Evolutionary conservation across 2,888 invertebrate species (phyloP), one percentile per base, ranked within the genome.

Genomic region (Scelioninae gen. 1): DNA sequence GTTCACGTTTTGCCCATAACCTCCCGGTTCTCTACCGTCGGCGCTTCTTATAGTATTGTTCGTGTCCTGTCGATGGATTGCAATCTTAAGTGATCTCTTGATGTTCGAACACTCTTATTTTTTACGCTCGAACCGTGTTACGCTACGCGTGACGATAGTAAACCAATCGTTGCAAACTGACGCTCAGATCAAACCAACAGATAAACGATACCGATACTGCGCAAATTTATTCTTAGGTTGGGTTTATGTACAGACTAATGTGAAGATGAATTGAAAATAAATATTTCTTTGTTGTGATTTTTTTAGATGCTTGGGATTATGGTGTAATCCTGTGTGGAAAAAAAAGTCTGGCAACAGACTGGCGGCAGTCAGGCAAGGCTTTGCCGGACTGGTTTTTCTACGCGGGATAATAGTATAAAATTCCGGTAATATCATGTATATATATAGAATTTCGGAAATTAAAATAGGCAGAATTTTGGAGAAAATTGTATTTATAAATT

Each of bases 1-100:
- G 91, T 91, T 91, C 91, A 91, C 91, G 91, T 91, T 91, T 91
- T 91, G 88, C 90, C 91, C 90, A 91, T 91, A 91, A 91, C 87
- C 85, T 56, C 84, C 88, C 89, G 90, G 89, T 90, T 90, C 90
- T 88, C 87, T 85, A 85, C 82, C 87, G 86, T 85, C 86, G 86
- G 85, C 85, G 87, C 88, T 90, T 90, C 89, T 91, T 91, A 89
- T 88, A 89, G 88, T 88, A 90, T 91, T 91, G 91, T 91, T 90
- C 89, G 84, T 83, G 83, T 85, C 82, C 86, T 85, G 87, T 87
- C 87, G 84, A 86, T 85, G 91, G 91, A 90, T 91, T 89, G 87
- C 90, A 89, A 91, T 91, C 91, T 91, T 90, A 89, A 90, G 89
- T 89, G 90, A 89, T 88, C 89, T 88, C 88, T 88, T 87, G 89